Percentiles rank a stretch among this genome's conserved stretches.
Evolutionary conservation across 2,113 vertebrate genomes (phyloP).

Genomic region (Cercopithecus mona): DNA sequence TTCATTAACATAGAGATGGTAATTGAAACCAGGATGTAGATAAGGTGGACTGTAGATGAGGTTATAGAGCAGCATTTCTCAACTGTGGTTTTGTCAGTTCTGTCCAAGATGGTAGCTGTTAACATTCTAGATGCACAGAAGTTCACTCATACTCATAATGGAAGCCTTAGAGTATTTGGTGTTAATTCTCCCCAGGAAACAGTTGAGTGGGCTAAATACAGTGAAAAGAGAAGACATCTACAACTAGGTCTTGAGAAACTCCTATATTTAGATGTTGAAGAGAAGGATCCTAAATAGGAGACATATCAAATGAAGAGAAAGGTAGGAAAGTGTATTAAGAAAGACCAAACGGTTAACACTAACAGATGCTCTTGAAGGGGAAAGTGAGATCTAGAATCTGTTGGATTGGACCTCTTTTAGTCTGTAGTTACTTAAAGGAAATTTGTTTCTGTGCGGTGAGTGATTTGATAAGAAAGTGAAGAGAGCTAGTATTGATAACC

Average conservation of each 20-base stretch:
- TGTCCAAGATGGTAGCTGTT: background rate
- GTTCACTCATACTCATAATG: background rate
- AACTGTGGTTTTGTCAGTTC: background rate
- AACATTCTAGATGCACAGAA: background rate
- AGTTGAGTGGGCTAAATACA: background rate
- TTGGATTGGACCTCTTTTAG: background rate
- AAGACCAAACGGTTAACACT: background rate
- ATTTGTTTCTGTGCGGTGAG: background rate
- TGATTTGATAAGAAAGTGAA: background rate
- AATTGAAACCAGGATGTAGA: background rate
- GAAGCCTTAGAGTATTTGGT: background rate
- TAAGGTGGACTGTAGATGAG: background rate
- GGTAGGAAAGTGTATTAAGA: background rate
- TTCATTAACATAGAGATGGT: background rate
- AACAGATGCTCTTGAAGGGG: background rate
- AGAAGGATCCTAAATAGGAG: background rate
- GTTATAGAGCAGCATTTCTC: background rate
- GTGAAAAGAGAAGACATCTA: background rate
- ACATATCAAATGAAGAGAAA: background rate
- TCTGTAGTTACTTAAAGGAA: background rate
- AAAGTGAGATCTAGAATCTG: background rate
- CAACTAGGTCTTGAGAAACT: background rate
- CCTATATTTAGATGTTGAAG: background rate
- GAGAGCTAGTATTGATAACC: background rate
- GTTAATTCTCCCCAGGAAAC: slow-evolving; percentile 8